A percentile compares a stretch with the other conserved stretches of the same genome.
Conservation (phyloP, 2,797 vertebrate genomes). For the Mycteria americana region DNA sequence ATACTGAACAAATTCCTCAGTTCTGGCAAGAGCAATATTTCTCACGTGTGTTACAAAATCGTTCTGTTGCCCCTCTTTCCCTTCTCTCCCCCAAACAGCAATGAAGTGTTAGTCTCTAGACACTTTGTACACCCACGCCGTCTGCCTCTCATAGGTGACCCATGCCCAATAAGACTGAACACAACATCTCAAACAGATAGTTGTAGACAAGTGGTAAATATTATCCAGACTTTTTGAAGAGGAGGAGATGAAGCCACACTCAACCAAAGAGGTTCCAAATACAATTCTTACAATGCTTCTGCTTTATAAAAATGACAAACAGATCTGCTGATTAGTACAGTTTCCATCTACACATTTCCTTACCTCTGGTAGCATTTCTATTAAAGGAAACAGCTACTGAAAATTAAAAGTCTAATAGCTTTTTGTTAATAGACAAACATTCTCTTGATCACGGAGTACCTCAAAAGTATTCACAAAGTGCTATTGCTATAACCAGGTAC, state of each 20-base stretch:
- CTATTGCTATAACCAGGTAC: neutral
- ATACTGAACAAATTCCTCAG: neutral
- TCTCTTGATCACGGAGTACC: neutral
- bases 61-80: neutral
- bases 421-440: neutral
- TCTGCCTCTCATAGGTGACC: neutral
- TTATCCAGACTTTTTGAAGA: neutral
- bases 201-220: neutral
- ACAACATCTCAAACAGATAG: neutral
- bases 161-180: neutral
- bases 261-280: neutral
- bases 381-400: neutral
- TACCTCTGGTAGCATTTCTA: neutral
- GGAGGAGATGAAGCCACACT: neutral
- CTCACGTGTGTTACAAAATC: neutral
- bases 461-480: neutral
- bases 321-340: neutral
- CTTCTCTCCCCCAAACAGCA: neutral
- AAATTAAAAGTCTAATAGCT: neutral
- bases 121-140: neutral
- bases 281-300: neutral
- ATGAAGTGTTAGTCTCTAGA: neutral
- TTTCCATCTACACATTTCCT: neutral
- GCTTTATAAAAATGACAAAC: neutral
- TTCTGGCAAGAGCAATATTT: neutral